Evolutionary conservation across 2,797 vertebrate genomes (phyloP).

Genomic region (Cryptoblepharus egeriae): DNA sequence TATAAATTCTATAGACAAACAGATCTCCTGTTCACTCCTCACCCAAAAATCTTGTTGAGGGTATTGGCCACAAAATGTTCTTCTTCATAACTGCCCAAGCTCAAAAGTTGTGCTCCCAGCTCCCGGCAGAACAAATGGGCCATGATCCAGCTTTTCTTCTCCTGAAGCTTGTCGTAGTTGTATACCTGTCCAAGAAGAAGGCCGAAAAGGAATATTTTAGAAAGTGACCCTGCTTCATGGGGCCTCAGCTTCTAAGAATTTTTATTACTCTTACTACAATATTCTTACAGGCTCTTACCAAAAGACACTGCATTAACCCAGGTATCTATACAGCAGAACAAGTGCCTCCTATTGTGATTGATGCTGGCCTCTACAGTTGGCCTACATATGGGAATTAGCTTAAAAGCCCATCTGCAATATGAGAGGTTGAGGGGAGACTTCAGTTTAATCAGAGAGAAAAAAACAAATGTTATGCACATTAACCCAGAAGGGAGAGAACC

Average conservation of each 20-base stretch:
- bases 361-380: background rate
- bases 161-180: constrained; percentile 82
- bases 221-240: background rate
- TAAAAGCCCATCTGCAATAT: background rate
- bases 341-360: background rate
- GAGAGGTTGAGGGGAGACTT: too few species aligned
- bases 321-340: background rate
- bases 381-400: background rate
- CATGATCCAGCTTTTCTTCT: constrained; percentile 89
- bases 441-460: too few species aligned
- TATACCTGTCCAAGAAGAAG: constrained; percentile 82
- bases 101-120: constrained; percentile 90
- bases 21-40: too few species aligned
- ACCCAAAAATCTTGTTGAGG: constrained; percentile 94
- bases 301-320: background rate
- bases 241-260: background rate
- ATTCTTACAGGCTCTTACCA: background rate
- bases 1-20: too few species aligned
- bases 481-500: too few species aligned
- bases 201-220: background rate
- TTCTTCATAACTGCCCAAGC: constrained; percentile 87
- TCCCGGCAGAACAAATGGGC: constrained; percentile 88
- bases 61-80: constrained; percentile 87
- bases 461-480: too few species aligned
- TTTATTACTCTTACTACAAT: background rate